Conservation (phyloP, 2,113 vertebrate species). For the Barnardius zonarius region DNA sequence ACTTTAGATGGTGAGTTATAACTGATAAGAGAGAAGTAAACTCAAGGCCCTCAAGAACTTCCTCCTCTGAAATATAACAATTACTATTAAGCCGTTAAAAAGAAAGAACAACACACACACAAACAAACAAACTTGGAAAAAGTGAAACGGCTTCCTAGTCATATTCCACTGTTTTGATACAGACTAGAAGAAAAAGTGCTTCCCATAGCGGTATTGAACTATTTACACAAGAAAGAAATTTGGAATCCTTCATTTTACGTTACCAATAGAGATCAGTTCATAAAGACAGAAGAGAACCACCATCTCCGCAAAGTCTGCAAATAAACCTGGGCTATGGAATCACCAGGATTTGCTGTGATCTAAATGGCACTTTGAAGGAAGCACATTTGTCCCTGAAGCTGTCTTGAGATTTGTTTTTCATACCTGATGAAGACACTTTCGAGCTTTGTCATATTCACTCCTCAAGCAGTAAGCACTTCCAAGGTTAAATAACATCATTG, state of each 20-base stretch:
- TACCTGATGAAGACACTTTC: slow-evolving; percentile 97
- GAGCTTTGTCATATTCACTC: slow-evolving; percentile 97
- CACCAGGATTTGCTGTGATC: background rate
- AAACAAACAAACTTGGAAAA: background rate
- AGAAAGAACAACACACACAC: background rate
- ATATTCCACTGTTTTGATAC: background rate
- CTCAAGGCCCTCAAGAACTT: background rate
- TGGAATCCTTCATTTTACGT: background rate
- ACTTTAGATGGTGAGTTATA: background rate
- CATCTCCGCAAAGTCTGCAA: background rate
- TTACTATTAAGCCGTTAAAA: background rate
- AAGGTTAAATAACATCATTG: slow-evolving; percentile 98
- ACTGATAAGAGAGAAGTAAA: background rate
- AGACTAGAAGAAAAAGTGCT: background rate
- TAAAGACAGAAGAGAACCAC: background rate
- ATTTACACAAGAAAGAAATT: background rate
- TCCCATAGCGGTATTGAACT: background rate
- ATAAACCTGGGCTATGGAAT: background rate
- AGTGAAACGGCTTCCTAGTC: background rate
- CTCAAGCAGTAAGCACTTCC: slow-evolving; percentile 96
- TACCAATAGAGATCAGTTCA: background rate
- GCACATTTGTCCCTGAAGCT: background rate
- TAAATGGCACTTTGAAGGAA: background rate
- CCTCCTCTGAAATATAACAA: background rate
- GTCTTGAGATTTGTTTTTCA: background rate